Conservation (phyloP, 2,888 invertebrate genomes). For the Dasypolia templi region DNA sequence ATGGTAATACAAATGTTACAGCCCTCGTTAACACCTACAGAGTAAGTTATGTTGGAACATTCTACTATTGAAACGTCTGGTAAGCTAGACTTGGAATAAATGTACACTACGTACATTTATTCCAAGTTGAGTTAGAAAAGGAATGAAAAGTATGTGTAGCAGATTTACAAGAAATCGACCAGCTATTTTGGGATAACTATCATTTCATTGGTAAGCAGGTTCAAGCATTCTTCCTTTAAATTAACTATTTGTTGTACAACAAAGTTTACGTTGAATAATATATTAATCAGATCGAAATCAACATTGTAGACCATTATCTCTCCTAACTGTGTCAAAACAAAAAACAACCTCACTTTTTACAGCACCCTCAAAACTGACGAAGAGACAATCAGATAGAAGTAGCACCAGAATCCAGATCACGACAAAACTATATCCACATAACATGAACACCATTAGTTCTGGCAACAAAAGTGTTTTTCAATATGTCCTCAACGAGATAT, state of each 20-base stretch:
- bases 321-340: not conserved
- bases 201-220: not conserved
- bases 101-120: not conserved
- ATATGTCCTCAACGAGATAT: conserved; percentile 54
- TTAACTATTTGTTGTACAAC: not conserved
- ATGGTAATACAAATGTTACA: conserved; percentile 50
- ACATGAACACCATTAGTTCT: conserved; percentile 49
- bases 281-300: not conserved
- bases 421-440: conserved; percentile 19
- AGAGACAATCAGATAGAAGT: conserved; percentile 15
- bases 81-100: conserved; percentile 8
- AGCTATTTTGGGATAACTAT: not conserved
- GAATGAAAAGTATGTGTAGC: not conserved
- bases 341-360: conserved; percentile 6
- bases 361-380: not conserved
- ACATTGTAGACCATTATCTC: not conserved
- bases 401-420: conserved; percentile 22
- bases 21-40: conserved; percentile 46
- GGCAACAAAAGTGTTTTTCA: conserved; percentile 58
- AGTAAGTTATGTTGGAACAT: conserved; percentile 27
- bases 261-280: not conserved
- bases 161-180: not conserved
- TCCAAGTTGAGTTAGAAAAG: conserved; percentile 5
- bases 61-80: conserved; percentile 38
- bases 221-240: not conserved